phyloP scores from a whole-genome alignment of 2,113 vertebrate genomes.

The Hoplias malabaricus region DNA sequence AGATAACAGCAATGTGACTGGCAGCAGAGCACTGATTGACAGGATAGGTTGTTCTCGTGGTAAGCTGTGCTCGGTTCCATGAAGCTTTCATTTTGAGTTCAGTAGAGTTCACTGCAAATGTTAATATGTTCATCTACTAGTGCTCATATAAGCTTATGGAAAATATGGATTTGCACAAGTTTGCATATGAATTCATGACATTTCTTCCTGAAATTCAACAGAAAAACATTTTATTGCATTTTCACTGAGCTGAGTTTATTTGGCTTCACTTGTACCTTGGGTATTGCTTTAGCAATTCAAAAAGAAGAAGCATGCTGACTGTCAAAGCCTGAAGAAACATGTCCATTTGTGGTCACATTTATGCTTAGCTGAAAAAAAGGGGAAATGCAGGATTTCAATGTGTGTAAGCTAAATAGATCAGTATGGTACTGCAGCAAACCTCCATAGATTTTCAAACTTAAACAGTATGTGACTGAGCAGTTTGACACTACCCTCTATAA shows the following conservation, averaged over 20 bases:
- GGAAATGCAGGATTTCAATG: not conserved
- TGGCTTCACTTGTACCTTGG: not conserved
- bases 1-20: conserved; percentile 23
- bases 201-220: not conserved
- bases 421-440: not conserved
- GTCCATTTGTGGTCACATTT: not conserved
- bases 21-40: conserved; percentile 24
- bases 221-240: not conserved
- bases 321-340: not conserved
- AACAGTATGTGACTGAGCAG: not conserved
- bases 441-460: not conserved
- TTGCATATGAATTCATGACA: not conserved
- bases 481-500: not conserved
- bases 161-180: not conserved
- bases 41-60: conserved; percentile 7
- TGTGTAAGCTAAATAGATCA: not conserved
- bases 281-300: not conserved
- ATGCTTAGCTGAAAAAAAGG: not conserved
- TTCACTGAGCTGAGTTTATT: not conserved
- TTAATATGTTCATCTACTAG: not conserved
- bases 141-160: not conserved
- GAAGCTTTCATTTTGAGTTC: not conserved
- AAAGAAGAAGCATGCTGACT: not conserved
- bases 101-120: not conserved
- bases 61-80: not conserved